Percentiles rank a stretch among this genome's conserved stretches.
phyloP scores from a whole-genome alignment of 37 sponge, comb jelly and placozoan species.

The Spongilla lacustris region DNA sequence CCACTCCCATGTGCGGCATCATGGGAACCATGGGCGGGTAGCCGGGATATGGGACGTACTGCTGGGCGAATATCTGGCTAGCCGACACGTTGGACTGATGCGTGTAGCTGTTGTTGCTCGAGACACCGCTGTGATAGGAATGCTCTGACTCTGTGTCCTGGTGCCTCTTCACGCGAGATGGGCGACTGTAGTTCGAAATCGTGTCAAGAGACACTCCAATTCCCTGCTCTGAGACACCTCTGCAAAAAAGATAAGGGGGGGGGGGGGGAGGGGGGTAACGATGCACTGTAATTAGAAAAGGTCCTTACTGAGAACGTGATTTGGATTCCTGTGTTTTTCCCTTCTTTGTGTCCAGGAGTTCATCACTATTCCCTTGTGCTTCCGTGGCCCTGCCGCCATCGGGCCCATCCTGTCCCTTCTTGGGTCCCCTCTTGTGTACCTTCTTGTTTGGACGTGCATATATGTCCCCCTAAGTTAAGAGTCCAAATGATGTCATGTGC shows the following conservation, averaged over 20 bases:
- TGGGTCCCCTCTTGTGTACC: not conserved
- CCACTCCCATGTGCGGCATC: not conserved
- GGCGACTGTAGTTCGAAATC: constrained; percentile 46
- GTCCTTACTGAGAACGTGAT: not conserved
- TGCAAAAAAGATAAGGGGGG: constrained; percentile 1
- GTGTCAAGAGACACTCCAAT: constrained; percentile 24
- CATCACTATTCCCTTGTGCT: not conserved
- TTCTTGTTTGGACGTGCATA: constrained; percentile 46
- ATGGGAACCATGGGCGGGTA: constrained; percentile 2
- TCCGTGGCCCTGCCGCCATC: not conserved
- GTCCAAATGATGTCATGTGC: not conserved
- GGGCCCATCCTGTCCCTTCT: not conserved
- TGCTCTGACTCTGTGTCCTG: constrained; percentile 59
- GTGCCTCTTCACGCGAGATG: constrained; percentile 42
- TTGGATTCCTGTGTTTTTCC: not conserved
- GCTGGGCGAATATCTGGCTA: not conserved
- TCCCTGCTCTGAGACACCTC: not conserved
- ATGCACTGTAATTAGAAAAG: not conserved
- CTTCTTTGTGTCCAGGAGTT: not conserved
- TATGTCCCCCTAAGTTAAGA: constrained; percentile 21
- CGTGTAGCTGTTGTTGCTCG: not conserved
- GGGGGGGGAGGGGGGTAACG: too few species aligned
- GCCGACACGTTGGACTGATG: not conserved
- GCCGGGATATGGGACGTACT: not conserved
- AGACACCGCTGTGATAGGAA: constrained; percentile 5